Conservation (phyloP, 2,888 invertebrate genomes). For the Bugula neritina region DNA sequence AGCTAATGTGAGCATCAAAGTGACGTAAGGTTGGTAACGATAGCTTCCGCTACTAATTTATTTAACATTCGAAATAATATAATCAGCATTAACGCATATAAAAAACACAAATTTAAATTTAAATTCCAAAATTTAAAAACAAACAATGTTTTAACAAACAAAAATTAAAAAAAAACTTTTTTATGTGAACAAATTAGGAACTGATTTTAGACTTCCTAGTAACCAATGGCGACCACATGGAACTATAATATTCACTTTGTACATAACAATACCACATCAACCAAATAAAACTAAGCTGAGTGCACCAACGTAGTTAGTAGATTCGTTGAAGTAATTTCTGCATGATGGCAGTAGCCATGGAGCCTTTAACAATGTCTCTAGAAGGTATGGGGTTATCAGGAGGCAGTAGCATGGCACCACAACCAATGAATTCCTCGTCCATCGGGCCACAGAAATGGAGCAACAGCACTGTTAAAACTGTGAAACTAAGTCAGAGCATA, state of each 20-base stretch:
- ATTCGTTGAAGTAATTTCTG: no score
- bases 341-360: conserved; percentile 23
- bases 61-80: background rate
- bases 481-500: conserved; percentile 47
- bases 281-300: background rate
- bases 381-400: conserved; percentile 13
- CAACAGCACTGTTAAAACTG: conserved; percentile 45
- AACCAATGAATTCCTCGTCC: conserved; percentile 30
- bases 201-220: no score
- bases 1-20: conserved; percentile 13
- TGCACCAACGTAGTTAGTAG: no score
- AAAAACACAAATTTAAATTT: background rate
- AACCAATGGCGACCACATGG: conserved; percentile 24
- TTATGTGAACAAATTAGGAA: no score
- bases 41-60: background rate
- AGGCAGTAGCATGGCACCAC: background rate
- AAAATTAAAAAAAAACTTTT: no score
- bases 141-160: no score
- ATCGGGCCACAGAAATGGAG: conserved; percentile 49
- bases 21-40: conserved; percentile 17
- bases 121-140: no score
- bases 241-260: background rate
- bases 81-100: background rate
- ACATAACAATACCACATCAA: background rate
- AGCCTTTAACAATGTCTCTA: conserved; percentile 21